Base-by-base conservation (phyloP, 2,888 invertebrate genomes). In the Blastobasis adustella region DNA sequence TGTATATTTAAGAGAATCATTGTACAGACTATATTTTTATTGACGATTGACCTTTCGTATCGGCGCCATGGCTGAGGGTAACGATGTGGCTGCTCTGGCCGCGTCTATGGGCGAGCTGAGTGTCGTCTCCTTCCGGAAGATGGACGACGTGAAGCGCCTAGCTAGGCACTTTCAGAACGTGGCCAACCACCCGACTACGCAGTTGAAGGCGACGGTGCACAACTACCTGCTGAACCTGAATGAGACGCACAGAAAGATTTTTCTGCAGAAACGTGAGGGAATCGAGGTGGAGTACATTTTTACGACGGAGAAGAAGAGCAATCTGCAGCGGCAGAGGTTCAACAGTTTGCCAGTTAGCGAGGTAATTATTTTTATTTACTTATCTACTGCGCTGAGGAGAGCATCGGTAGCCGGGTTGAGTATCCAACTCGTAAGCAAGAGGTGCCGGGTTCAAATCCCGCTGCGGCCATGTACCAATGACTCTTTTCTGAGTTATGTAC, bases 201-300 rank as follows among this genome's bases (percentile, higher is more conserved):
- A 78, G 51, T 65, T 67, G 50, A 82, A 69, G 6, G 62, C 68
- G 5, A 64, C 69, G 5, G 45, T 88, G 4, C 66, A 67, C 7
- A 66, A 70, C 10, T 88, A 88, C 54, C 52, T 88, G 50, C 72
- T 58, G 49, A 74, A 71, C 52, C 58, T 87, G 39, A 71, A 85
- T 46, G 73, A 76, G 4, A 79, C 73, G 49, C 86, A 87, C 62
- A 71, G 69, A 44, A 73, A 63, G 41, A 79, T 84, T 10, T 85
- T 77, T 58, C 60, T 76, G 6, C 77, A 76, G 54, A 78, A 75
- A 54, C 74, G 86, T 4, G 88, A 88, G 1, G 66, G 67, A 4
- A 80, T 85, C 0, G 83, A 86, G 53, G 88, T 88, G 0, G 88
- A 88, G 57, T 88, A 86, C 56, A 86, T 88, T 40, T 85, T 86